A percentile compares a stretch with the other conserved stretches of the same genome.
Conservation (phyloP, 1,140 invertebrate species). For the Cotesia glomerata region DNA sequence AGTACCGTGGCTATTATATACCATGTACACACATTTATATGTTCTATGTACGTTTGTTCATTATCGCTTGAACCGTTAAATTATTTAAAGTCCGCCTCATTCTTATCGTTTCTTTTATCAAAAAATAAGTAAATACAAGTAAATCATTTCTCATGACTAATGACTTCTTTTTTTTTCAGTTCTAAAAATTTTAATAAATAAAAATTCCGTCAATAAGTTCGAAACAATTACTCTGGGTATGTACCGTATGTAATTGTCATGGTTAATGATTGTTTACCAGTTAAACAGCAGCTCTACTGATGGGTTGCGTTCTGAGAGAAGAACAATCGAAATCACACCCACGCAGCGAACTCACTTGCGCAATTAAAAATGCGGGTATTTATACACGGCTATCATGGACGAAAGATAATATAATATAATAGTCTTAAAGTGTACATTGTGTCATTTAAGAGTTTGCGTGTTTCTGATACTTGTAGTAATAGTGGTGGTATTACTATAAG, state of each 20-base stretch:
- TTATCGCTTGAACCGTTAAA: neutral
- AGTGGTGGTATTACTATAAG: too few relatives aligned
- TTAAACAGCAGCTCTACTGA: too few relatives aligned
- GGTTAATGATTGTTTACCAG: neutral
- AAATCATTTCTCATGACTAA: too few relatives aligned
- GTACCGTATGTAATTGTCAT: neutral
- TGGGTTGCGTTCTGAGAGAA: neutral
- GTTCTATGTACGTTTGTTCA: neutral
- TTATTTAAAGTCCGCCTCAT: too few relatives aligned
- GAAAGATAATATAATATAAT: too few relatives aligned
- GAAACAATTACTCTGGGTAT: neutral
- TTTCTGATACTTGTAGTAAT: too few relatives aligned
- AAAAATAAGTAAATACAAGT: too few relatives aligned
- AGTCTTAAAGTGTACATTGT: conserved; percentile 2
- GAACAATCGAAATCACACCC: neutral
- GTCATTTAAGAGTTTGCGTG: conserved; percentile 23
- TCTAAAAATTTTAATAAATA: neutral
- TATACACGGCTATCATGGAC: neutral
- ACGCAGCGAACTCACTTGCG: conserved; percentile 13
- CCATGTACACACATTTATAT: neutral
- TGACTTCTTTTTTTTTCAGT: neutral
- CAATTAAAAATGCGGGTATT: conserved; percentile 17
- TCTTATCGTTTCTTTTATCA: too few relatives aligned
- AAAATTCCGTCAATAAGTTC: neutral
- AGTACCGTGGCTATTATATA: neutral